Evolutionary conservation across 1,140 invertebrate genomes (phyloP).

Genomic region (Heliconius melpomene): DNA sequence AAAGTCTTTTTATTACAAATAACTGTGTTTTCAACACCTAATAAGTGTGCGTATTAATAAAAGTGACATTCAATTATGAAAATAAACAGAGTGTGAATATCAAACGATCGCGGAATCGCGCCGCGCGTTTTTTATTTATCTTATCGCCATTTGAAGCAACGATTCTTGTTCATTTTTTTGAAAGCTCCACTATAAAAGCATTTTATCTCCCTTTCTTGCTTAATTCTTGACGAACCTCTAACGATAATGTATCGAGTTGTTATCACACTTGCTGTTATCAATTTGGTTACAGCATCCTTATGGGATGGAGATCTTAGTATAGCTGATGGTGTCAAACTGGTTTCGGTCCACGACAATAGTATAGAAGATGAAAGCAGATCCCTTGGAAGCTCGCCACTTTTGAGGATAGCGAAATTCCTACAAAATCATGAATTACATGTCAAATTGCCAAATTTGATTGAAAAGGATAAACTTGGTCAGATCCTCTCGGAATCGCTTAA

Average conservation of each 20-base stretch:
- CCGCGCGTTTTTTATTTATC: conserved; percentile 55
- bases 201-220: conserved; percentile 63
- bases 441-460: conserved; percentile 84
- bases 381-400: conserved; percentile 80
- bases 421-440: conserved; percentile 86
- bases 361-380: conserved; percentile 76
- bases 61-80: conserved; percentile 26
- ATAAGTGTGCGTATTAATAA: conserved; percentile 13
- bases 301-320: conserved; percentile 80
- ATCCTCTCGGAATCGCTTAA: conserved; percentile 71
- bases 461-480: conserved; percentile 73
- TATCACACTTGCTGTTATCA: conserved; percentile 39
- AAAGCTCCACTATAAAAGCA: conserved; percentile 76
- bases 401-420: conserved; percentile 84
- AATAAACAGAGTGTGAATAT: conserved; percentile 49
- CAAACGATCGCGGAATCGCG: conserved; percentile 53
- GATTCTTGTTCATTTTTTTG: conserved; percentile 74
- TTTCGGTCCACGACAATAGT: conserved; percentile 75
- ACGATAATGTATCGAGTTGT: conserved; percentile 65
- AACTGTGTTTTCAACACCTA: not conserved
- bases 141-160: conserved; percentile 47
- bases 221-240: conserved; percentile 58
- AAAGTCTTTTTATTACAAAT: not conserved
- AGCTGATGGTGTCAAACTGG: conserved; percentile 84
- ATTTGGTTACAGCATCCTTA: conserved; percentile 52